Base-by-base conservation (phyloP, 2,888 invertebrate genomes). In the Cantharis rufa region DNA sequence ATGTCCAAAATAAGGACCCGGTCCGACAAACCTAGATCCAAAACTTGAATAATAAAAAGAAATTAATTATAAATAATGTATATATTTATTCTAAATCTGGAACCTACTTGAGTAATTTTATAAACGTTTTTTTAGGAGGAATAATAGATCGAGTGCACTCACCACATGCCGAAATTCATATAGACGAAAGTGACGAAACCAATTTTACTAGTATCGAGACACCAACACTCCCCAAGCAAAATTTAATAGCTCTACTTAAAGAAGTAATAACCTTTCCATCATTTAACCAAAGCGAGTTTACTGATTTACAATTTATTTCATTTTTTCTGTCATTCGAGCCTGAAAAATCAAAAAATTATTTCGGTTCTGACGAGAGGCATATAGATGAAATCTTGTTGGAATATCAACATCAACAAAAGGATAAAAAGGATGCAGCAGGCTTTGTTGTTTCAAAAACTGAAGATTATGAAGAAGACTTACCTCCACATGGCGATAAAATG, bases 401-500 rank as follows among this genome's bases (percentile, higher is more conserved):
- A 80, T 93, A 93, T 84, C 91, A 92, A 84, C 87, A 89, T 75
- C 86, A 87, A 71, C 88, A 89, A 79, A 89, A 89, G 73, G 89
- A 89, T 71, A 48, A 48, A 7, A 48, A 48, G 7, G 84, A 82
- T 71, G 79, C 66, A 16, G 61, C 32, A 15, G 72, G 71, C 3
- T 80, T 81, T 2, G 84, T 83, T 21, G 86, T 85, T 28, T 81
- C 80, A n/a, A 86, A 84, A 71, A 86, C 79, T 62, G 96, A 96
- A 84, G 90, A 91, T 21, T 97, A 97, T 84, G 97, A 97, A 84
- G 95, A 94, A 83, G 90, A 92, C 0, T 86, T 92, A 72, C 95
- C 96, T 0, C 90, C 92, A 27, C 96, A 97, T 85, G 96, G 96
- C 0, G 96, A 97, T 87, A 89, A 92, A 79, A 90, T 94, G 87